Evolutionary conservation across 2,797 vertebrate species (phyloP).

Genomic region (Catamblyrhynchus diadema): DNA sequence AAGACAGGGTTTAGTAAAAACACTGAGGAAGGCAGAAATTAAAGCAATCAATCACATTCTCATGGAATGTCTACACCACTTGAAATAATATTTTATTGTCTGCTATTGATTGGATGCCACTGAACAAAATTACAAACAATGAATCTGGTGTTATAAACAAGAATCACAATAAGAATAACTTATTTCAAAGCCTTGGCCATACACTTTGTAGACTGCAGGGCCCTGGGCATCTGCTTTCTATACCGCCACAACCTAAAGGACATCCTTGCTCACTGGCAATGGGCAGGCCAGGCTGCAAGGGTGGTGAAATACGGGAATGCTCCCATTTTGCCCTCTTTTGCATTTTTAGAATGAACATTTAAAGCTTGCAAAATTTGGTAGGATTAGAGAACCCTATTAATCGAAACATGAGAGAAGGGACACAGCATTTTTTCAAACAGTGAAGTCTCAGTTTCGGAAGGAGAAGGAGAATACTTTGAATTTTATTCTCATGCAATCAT

Average conservation of each 20-base stretch:
- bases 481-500: not conserved
- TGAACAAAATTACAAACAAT: slow-evolving; percentile 70
- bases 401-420: not conserved
- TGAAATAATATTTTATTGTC: slow-evolving; percentile 74
- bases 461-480: not conserved
- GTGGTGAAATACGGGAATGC: not conserved
- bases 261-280: not conserved
- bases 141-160: slow-evolving; percentile 69
- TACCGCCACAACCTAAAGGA: not conserved
- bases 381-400: not conserved
- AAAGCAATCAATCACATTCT: slow-evolving; percentile 74
- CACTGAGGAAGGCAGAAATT: slow-evolving; percentile 71
- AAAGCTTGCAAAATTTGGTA: not conserved
- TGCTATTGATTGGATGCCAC: slow-evolving; percentile 71
- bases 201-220: not conserved
- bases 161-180: slow-evolving; percentile 59
- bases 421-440: not conserved
- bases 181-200: not conserved
- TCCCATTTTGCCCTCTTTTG: not conserved
- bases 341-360: not conserved
- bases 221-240: not conserved
- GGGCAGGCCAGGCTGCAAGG: not conserved
- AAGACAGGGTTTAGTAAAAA: slow-evolving; percentile 59
- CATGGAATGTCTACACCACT: slow-evolving; percentile 56
- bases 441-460: not conserved